Conservation (phyloP, 2,113 vertebrate genomes). For the Ariopsis seemanni region DNA sequence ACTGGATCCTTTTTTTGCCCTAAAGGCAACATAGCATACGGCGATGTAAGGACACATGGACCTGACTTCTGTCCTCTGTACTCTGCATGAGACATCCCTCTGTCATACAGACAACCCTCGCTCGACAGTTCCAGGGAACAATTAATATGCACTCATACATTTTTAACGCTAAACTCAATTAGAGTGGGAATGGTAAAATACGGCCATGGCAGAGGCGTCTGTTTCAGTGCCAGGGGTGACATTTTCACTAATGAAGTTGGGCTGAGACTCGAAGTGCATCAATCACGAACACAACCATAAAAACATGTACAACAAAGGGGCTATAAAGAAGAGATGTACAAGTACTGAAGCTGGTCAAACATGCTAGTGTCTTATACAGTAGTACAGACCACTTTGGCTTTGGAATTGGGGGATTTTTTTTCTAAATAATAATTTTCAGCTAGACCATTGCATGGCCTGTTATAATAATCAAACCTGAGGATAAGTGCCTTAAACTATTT, state of each 20-base stretch:
- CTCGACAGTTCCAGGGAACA: conserved; percentile 50
- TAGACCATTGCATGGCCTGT: background rate
- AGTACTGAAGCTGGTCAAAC: conserved; percentile 24
- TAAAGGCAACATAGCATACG: conserved; percentile 31
- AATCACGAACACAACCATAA: conserved; percentile 48
- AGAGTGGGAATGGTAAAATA: conserved; percentile 60
- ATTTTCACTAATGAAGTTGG: conserved; percentile 64
- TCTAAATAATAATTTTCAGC: conserved; percentile 14
- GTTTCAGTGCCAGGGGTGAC: conserved; percentile 59
- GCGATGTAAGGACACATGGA: conserved; percentile 36
- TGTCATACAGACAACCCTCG: conserved; percentile 40
- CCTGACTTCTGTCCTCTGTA: conserved; percentile 39
- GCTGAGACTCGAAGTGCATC: conserved; percentile 55
- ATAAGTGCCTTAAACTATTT: conserved; percentile 12
- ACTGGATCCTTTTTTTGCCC: conserved; percentile 42
- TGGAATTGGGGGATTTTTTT: background rate
- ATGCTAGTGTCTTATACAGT: background rate
- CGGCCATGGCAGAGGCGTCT: conserved; percentile 49
- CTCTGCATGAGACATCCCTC: conserved; percentile 46
- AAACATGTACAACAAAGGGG: conserved; percentile 19
- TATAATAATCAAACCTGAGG: conserved; percentile 24
- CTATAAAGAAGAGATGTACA: conserved; percentile 25
- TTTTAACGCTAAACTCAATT: conserved; percentile 64
- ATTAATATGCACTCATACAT: conserved; percentile 66
- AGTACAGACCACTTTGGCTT: background rate